A percentile compares a stretch with the other conserved stretches of the same genome.
Evolutionary conservation across 2,797 vertebrate genomes (phyloP).

Genomic region (Amphiprion clarkii): DNA sequence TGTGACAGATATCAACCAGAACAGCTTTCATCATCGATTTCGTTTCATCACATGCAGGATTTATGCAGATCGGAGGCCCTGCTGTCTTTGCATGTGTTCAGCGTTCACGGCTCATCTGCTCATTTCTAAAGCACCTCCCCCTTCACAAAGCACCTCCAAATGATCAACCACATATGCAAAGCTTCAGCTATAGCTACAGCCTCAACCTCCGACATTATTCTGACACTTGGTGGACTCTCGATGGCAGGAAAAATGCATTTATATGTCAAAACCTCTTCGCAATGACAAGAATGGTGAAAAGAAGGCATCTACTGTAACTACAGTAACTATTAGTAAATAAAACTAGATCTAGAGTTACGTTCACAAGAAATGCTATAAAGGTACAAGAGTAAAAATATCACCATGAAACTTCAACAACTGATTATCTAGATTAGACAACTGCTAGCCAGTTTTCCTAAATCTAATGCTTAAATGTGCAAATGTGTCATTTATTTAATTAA

Average conservation of each 20-base stretch:
- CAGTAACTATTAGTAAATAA: neutral
- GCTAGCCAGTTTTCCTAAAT: no score
- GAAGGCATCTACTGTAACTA: neutral
- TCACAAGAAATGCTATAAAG: neutral
- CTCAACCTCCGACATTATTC: neutral
- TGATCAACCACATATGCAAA: slow-evolving; percentile 19
- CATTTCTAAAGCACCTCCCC: slow-evolving; percentile 28
- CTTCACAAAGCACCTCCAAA: slow-evolving; percentile 27
- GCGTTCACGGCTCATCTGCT: slow-evolving; percentile 56
- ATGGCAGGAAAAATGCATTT: neutral
- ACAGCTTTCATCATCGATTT: slow-evolving; percentile 58
- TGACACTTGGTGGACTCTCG: neutral
- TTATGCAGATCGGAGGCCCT: slow-evolving; percentile 19
- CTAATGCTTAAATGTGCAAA: no score
- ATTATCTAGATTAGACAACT: no score
- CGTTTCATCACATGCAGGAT: slow-evolving; percentile 48
- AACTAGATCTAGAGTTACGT: neutral
- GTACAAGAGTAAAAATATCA: neutral
- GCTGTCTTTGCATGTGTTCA: slow-evolving; percentile 60
- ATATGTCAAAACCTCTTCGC: neutral
- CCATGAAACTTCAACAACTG: no score
- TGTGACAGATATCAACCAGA: slow-evolving; percentile 68
- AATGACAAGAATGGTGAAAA: neutral
- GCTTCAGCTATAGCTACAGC: neutral
- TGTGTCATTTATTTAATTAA: no score